Conservation (phyloP, 2,113 vertebrate genomes). For the Gallinago jamesoni region DNA sequence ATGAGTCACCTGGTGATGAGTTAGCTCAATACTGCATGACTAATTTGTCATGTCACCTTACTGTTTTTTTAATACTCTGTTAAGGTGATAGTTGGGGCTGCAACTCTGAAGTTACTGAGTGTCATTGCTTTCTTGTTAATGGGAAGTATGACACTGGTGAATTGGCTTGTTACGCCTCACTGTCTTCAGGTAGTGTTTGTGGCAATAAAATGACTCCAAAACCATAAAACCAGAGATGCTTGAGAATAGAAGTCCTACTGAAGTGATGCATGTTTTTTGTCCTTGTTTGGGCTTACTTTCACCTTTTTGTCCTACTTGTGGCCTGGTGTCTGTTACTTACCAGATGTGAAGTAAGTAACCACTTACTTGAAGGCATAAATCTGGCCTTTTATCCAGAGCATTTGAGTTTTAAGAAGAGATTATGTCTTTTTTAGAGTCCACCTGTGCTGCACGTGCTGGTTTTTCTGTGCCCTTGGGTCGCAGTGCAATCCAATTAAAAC, state of each 20-base stretch:
- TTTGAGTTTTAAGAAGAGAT: background rate
- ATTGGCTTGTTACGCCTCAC: background rate
- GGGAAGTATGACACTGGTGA: background rate
- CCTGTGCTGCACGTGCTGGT: background rate
- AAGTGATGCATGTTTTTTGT: background rate
- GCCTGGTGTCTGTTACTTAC: too few species aligned
- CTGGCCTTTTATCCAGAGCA: background rate
- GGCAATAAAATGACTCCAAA: background rate
- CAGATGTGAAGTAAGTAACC: background rate
- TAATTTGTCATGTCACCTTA: background rate
- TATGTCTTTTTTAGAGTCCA: background rate
- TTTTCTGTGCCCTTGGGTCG: too few species aligned
- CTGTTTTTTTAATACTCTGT: background rate
- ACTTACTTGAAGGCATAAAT: background rate
- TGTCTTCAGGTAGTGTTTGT: background rate
- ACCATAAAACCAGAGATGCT: background rate
- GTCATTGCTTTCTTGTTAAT: background rate
- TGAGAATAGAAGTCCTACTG: background rate
- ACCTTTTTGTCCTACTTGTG: background rate
- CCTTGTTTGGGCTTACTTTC: background rate
- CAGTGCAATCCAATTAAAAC: too few species aligned
- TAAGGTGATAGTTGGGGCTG: background rate
- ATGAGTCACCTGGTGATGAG: background rate
- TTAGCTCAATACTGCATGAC: background rate
- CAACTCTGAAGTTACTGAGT: background rate